phyloP scores from a whole-genome alignment of 2,113 vertebrate species.

The Megaceryle maxima region DNA sequence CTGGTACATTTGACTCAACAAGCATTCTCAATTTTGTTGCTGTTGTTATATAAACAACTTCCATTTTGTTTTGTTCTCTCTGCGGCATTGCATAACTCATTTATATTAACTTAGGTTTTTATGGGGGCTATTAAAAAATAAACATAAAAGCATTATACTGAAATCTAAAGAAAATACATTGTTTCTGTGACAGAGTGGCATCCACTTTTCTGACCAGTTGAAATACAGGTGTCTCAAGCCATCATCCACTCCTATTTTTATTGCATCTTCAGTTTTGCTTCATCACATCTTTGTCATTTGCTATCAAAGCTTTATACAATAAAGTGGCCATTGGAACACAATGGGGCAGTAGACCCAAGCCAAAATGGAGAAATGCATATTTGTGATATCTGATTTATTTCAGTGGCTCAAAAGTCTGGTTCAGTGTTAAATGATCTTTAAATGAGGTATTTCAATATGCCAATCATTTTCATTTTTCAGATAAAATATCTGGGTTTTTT shows the following conservation, averaged over 20 bases:
- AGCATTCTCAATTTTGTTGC: conserved; percentile 53
- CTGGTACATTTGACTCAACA: conserved; percentile 56
- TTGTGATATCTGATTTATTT: not conserved
- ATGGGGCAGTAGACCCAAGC: not conserved
- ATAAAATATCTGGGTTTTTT: not conserved
- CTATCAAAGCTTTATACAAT: not conserved
- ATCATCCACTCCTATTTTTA: not conserved
- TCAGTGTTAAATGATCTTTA: not conserved
- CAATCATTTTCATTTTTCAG: not conserved
- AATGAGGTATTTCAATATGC: not conserved
- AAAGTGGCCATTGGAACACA: not conserved
- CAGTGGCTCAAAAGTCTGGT: not conserved
- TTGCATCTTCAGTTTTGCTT: not conserved
- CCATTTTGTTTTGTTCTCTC: conserved; percentile 40
- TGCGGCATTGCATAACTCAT: conserved; percentile 9
- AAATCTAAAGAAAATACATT: not conserved
- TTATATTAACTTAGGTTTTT: not conserved
- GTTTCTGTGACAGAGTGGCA: not conserved
- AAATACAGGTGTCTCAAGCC: not conserved
- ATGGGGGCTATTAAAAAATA: not conserved
- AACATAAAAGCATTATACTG: not conserved
- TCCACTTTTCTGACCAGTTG: not conserved
- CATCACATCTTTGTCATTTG: not conserved
- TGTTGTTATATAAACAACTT: conserved; percentile 44
- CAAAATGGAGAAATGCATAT: not conserved